Base-by-base conservation (phyloP, 2,797 vertebrate species). In the Alfaro cultratus region DNA sequence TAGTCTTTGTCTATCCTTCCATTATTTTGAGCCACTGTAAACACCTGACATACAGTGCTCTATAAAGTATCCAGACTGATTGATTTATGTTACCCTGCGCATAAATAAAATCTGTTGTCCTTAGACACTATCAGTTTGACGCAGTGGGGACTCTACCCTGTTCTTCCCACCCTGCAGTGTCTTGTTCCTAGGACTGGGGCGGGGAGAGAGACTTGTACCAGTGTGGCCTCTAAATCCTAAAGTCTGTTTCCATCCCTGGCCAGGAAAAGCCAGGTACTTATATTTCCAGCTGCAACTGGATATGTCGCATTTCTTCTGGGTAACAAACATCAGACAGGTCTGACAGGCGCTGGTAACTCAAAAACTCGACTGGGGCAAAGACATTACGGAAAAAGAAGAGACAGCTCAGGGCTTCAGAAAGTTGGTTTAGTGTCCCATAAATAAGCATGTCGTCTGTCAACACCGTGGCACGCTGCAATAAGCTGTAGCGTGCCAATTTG, bases 371-470 rank as follows among this genome's bases (percentile, higher is more conserved):
- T 62, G 82, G 81, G 80, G 60, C 79, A 73, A 76, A 83, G 76
- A 67, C 82, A 57, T 53, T 64, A 73, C 64, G 82, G 84, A 77
- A 81, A 64, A 83, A 75, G 74, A 77, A 79, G 72, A 36, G 77
- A 67, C 76, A 36, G 82, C 83, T 88, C 34, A 88, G 71, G 62
- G 81, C 78, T 88, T 86, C 43, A 83, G 87, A 91, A 85, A 89
- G 87, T 87, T 85, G 82, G 86, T 89, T 91, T 88, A 81, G 77
- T 77, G 12, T 91, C 83, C 88, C 74, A 53, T 92, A 93, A 93
- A 94, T 93, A 93, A 94, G 91, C 83, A 92, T 76, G 84, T 88
- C 21, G 74, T 90, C 91, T 87, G 84, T 92, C 92, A 93, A 85
- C 89, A 78, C 86, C 57, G 84, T 85, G 86, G 83, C 84, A 83